A percentile compares a stretch with the other conserved stretches of the same genome.
Conservation (phyloP, 2,888 invertebrate species). For the Willowsia nigromaculata region DNA sequence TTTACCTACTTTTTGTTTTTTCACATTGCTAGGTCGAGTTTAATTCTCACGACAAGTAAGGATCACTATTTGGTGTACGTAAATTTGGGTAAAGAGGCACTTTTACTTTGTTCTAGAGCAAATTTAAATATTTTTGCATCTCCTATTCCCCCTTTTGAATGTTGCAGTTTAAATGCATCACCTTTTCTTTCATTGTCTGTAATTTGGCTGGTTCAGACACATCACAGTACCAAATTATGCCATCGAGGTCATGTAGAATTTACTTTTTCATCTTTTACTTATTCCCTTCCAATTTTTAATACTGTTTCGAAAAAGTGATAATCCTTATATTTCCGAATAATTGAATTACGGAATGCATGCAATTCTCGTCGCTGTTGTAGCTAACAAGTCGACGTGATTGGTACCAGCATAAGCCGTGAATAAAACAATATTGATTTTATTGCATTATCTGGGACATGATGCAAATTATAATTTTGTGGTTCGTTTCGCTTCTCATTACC, state of each 20-base stretch:
- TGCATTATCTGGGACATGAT: conserved; percentile 40
- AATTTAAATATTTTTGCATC: not conserved
- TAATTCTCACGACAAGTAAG: not conserved
- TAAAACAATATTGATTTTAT: conserved; percentile 1
- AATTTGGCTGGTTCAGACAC: not conserved
- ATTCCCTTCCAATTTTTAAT: conserved; percentile 37
- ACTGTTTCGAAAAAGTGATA: not conserved
- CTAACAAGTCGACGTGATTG: not conserved
- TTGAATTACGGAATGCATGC: conserved; percentile 6
- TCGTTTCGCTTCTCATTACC: not conserved
- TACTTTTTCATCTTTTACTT: not conserved
- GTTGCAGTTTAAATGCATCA: not conserved
- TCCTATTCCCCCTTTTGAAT: not conserved
- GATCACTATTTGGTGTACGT: too few species aligned
- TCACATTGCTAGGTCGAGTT: conserved; percentile 18
- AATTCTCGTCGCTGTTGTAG: not conserved
- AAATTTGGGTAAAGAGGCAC: conserved; percentile 9
- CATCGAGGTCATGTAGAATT: not conserved
- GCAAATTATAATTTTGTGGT: not conserved
- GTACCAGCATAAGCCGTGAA: not conserved
- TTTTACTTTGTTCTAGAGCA: not conserved
- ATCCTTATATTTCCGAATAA: not conserved
- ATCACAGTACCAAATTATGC: too few species aligned
- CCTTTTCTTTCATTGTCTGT: conserved; percentile 26
- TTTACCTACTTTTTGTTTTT: conserved; percentile 57